Evolutionary conservation across 2,888 invertebrate species (phyloP).

Genomic region (Timandra comae): DNA sequence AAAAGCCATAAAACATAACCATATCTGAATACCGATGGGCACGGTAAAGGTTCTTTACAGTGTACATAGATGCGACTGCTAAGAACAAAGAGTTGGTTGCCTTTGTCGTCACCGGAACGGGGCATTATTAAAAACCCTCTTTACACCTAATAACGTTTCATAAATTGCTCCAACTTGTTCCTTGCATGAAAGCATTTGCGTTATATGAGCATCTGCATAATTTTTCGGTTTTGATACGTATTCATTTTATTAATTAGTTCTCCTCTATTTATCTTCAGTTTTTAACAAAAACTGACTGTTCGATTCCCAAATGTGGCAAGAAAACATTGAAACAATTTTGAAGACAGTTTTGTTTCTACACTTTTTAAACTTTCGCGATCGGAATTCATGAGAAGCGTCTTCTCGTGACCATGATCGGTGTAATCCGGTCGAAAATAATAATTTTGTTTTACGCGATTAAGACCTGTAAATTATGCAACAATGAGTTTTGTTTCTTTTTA

Average conservation of each 20-base stretch:
- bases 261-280: neutral
- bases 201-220: neutral
- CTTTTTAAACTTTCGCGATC: too few relatives aligned
- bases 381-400: too few relatives aligned
- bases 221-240: neutral
- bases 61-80: constrained; percentile 28
- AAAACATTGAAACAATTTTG: too few relatives aligned
- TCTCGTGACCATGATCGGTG: too few relatives aligned
- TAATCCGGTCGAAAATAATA: too few relatives aligned
- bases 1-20: too few relatives aligned
- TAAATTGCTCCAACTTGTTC: constrained; percentile 33
- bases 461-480: too few relatives aligned
- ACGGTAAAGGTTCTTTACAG: constrained; percentile 26
- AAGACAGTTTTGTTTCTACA: too few relatives aligned
- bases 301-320: too few relatives aligned
- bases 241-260: neutral
- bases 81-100: constrained; percentile 38
- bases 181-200: constrained; percentile 8
- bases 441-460: too few relatives aligned
- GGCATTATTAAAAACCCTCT: constrained; percentile 50
- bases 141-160: constrained; percentile 41
- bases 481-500: too few relatives aligned
- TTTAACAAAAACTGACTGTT: too few relatives aligned
- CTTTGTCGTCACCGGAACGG: constrained; percentile 44
- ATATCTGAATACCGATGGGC: constrained; percentile 35